Evolutionary conservation across 2,797 vertebrate genomes (phyloP).

Genomic region (Poecile montanus): DNA sequence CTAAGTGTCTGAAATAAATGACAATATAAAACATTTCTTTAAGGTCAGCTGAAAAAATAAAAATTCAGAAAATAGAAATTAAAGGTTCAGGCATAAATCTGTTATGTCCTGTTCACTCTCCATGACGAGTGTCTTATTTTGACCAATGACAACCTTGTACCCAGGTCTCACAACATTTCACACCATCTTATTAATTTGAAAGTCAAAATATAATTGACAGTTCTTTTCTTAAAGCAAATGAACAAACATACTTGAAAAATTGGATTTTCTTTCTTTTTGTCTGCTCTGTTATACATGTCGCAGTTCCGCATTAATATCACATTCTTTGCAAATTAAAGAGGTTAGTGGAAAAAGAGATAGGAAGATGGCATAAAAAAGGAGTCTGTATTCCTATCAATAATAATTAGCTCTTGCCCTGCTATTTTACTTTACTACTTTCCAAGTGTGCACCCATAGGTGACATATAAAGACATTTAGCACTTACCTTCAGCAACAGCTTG

Average conservation of each 20-base stretch:
- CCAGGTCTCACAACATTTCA: not conserved
- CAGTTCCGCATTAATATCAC: not conserved
- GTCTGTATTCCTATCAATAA: not conserved
- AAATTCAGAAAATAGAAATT: not conserved
- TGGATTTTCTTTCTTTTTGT: not conserved
- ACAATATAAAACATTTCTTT: not conserved
- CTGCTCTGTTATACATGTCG: not conserved
- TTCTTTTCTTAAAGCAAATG: not conserved
- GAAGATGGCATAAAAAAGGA: not conserved
- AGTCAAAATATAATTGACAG: not conserved
- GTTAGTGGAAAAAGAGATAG: not conserved
- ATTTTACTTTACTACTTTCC: not conserved
- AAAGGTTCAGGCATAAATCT: not conserved
- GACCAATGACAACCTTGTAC: not conserved
- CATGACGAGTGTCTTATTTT: not conserved
- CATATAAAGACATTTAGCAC: not conserved
- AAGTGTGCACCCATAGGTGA: not conserved
- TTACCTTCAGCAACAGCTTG: not conserved
- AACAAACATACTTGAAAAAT: not conserved
- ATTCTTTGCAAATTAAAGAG: not conserved
- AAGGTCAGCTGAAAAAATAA: not conserved
- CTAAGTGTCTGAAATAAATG: not conserved
- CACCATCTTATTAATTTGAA: not conserved
- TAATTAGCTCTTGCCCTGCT: not conserved
- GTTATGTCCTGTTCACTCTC: not conserved